Evolutionary conservation across 1,140 invertebrate species (phyloP).

Genomic region (Vanessa atalanta): DNA sequence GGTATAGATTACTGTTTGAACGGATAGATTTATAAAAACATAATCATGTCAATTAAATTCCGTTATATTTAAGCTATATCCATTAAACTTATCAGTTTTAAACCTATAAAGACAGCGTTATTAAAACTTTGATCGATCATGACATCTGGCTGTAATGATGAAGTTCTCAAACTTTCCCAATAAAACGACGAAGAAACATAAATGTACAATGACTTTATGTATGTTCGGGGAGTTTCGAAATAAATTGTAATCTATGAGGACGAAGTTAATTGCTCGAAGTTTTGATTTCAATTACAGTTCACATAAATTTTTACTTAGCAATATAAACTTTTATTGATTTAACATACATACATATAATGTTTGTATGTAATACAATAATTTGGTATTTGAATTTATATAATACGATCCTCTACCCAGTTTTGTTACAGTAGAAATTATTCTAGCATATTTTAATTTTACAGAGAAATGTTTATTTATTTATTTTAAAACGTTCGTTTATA

Average conservation of each 20-base stretch:
- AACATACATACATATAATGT: too few relatives aligned
- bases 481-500: too few relatives aligned
- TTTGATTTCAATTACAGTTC: background rate
- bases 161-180: slow-evolving; percentile 10
- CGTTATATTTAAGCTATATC: background rate
- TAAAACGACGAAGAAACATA: slow-evolving; percentile 9
- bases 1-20: too few relatives aligned
- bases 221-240: background rate
- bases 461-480: too few relatives aligned
- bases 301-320: background rate
- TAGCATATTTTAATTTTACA: too few relatives aligned
- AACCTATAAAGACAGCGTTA: background rate
- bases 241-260: slow-evolving; percentile 2
- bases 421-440: too few relatives aligned
- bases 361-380: too few relatives aligned
- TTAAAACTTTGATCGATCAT: slow-evolving; percentile 13
- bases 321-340: background rate
- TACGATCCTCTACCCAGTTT: too few relatives aligned
- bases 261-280: background rate
- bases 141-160: slow-evolving; percentile 4
- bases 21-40: background rate
- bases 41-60: background rate
- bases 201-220: slow-evolving; percentile 6
- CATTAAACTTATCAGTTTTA: slow-evolving; percentile 4
- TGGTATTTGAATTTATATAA: too few relatives aligned